phyloP scores from a whole-genome alignment of 2,888 invertebrate species.

The Heterodera filipjevi region DNA sequence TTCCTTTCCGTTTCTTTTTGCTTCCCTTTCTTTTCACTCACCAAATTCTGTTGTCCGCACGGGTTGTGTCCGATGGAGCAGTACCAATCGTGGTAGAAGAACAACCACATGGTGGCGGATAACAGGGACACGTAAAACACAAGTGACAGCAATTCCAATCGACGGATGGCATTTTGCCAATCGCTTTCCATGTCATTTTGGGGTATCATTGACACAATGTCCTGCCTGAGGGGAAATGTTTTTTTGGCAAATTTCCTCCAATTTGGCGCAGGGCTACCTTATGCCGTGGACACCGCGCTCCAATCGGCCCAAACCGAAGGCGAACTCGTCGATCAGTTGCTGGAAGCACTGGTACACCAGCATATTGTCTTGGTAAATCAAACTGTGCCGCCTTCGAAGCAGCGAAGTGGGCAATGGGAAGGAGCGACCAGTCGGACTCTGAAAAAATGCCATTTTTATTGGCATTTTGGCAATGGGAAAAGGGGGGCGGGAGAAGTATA shows the following conservation, averaged over 20 bases:
- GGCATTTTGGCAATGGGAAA: neutral
- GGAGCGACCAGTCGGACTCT: slow-evolving; percentile 40
- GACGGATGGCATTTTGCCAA: slow-evolving; percentile 61
- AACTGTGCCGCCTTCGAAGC: slow-evolving; percentile 50
- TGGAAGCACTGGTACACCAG: slow-evolving; percentile 61
- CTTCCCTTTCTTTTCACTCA: neutral
- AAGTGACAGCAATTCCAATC: slow-evolving; percentile 60
- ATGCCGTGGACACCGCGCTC: slow-evolving; percentile 55
- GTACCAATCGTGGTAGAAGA: slow-evolving; percentile 65
- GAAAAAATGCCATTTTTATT: neutral
- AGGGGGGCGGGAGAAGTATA: too few relatives aligned
- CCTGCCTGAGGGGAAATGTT: slow-evolving; percentile 52
- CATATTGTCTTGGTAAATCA: slow-evolving; percentile 62
- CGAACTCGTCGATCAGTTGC: slow-evolving; percentile 57
- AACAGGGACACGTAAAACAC: slow-evolving; percentile 60
- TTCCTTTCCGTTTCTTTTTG: too few relatives aligned
- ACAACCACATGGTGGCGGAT: slow-evolving; percentile 57
- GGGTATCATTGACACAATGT: slow-evolving; percentile 53
- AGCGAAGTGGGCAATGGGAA: slow-evolving; percentile 16
- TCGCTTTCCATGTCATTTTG: slow-evolving; percentile 53
- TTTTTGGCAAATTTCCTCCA: neutral
- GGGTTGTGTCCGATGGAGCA: slow-evolving; percentile 59
- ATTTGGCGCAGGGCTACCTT: slow-evolving; percentile 37
- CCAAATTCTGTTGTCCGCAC: slow-evolving; percentile 54
- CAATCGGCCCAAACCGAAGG: slow-evolving; percentile 49